These are phyloP conservation scores for Ctenopoma multispine DNA, from an alignment of 2,797 vertebrate species.

Conservation along the genomic window DNA sequence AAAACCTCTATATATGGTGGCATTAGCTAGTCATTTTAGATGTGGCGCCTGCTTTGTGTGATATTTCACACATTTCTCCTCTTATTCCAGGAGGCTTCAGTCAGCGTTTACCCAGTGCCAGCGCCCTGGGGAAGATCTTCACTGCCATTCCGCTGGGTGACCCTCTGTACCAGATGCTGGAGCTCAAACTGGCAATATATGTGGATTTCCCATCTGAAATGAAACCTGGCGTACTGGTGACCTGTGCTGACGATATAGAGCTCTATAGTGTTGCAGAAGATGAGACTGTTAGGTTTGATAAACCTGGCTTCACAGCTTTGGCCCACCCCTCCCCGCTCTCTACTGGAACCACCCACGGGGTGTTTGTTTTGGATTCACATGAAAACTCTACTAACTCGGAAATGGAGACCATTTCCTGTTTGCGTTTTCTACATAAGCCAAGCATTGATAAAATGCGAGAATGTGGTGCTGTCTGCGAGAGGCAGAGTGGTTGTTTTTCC, in stretches of 20 bases:
- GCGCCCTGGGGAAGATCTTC: slow-evolving; percentile 96
- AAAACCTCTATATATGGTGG: too few relatives aligned
- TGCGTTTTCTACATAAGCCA: slow-evolving; percentile 93
- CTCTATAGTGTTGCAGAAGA: slow-evolving; percentile 84
- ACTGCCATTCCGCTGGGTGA: slow-evolving; percentile 90
- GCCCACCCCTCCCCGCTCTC: slow-evolving; percentile 91
- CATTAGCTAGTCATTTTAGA: neutral
- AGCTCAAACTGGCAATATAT: slow-evolving; percentile 95
- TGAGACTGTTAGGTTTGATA: slow-evolving; percentile 84
- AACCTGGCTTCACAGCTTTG: slow-evolving; percentile 91
- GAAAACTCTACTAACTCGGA: slow-evolving; percentile 58
- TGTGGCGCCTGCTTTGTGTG: neutral
- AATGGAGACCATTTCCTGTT: slow-evolving; percentile 84
- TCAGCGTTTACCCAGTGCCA: slow-evolving; percentile 93
- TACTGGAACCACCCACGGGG: slow-evolving; percentile 92
- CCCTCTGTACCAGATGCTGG: slow-evolving; percentile 94
- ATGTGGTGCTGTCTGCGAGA: slow-evolving; percentile 82
- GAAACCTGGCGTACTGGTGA: slow-evolving; percentile 91
- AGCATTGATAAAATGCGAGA: slow-evolving; percentile 84
- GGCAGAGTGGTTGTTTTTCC: slow-evolving; percentile 14
- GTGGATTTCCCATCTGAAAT: slow-evolving; percentile 92
- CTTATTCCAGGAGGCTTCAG: slow-evolving; percentile 90
- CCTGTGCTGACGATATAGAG: slow-evolving; percentile 94
- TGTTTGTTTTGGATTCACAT: slow-evolving; percentile 89
- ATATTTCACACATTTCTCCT: neutral